Evolutionary conservation across 2,797 vertebrate species (phyloP).

Genomic region (Eospalax fontanierii): DNA sequence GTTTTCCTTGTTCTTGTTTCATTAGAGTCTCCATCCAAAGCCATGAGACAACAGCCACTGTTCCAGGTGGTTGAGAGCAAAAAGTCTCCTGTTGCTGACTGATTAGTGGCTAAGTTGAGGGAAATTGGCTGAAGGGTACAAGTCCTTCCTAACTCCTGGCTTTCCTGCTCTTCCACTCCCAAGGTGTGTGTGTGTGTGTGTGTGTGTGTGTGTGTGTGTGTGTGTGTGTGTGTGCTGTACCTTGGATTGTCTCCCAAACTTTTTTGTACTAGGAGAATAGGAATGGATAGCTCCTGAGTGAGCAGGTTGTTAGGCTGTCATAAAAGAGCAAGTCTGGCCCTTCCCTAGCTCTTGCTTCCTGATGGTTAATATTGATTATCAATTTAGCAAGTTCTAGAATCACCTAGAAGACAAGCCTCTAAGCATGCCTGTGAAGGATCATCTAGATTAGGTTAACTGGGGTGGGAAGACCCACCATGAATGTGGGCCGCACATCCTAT

Average conservation of each 20-base stretch:
- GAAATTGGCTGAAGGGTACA: no score
- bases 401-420: not conserved
- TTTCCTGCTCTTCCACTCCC: rapidly evolving
- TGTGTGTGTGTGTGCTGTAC: not conserved
- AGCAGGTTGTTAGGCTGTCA: not conserved
- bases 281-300: not conserved
- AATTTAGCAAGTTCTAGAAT: not conserved
- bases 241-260: not conserved
- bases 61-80: not conserved
- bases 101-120: not conserved
- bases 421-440: not conserved
- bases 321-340: not conserved
- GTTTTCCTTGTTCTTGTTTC: not conserved
- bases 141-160: not conserved
- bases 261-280: not conserved
- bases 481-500: not conserved
- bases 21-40: not conserved
- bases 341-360: not conserved
- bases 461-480: not conserved
- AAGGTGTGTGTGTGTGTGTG: not conserved
- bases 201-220: not conserved
- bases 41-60: not conserved
- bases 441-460: not conserved
- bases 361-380: not conserved
- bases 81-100: not conserved